phyloP scores from a whole-genome alignment of 2,888 invertebrate genomes.

The Crioceris asparagi region DNA sequence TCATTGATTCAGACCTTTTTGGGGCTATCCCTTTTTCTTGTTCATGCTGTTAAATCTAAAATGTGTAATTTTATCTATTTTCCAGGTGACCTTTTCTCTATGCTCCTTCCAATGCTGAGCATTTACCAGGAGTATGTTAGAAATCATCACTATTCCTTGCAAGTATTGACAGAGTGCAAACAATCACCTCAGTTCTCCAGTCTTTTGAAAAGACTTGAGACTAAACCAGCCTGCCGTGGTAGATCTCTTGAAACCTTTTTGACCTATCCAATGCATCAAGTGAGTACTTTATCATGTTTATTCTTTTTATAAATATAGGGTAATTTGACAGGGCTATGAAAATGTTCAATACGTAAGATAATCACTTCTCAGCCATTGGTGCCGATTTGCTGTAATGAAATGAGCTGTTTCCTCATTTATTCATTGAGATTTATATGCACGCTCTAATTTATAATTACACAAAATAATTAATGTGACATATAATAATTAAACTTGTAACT shows the following conservation, averaged over 20 bases:
- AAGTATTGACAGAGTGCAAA: slow-evolving; percentile 86
- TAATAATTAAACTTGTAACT: no score
- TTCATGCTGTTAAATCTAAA: no score
- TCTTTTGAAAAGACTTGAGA: slow-evolving; percentile 69
- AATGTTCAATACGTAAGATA: no score
- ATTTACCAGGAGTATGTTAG: slow-evolving; percentile 93
- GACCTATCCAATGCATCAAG: slow-evolving; percentile 93
- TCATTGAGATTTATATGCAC: background rate
- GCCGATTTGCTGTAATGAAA: no score
- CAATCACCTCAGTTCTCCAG: slow-evolving; percentile 70
- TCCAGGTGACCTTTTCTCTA: slow-evolving; percentile 85
- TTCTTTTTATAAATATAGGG: background rate
- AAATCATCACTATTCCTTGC: slow-evolving; percentile 88
- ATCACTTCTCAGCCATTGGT: no score
- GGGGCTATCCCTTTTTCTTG: no score
- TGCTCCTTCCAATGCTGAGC: slow-evolving; percentile 87
- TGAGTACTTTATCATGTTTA: slow-evolving; percentile 30
- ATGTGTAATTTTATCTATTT: slow-evolving; percentile 8
- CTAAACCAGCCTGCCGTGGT: slow-evolving; percentile 76
- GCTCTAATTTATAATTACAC: no score
- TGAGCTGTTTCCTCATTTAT: background rate
- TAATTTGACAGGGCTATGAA: no score
- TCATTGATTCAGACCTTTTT: no score
- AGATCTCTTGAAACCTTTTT: slow-evolving; percentile 79
- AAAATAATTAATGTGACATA: no score